Percentiles rank a stretch among this genome's conserved stretches.
Evolutionary conservation across 2,888 invertebrate species (phyloP).

Genomic region (Helicoverpa assulta): DNA sequence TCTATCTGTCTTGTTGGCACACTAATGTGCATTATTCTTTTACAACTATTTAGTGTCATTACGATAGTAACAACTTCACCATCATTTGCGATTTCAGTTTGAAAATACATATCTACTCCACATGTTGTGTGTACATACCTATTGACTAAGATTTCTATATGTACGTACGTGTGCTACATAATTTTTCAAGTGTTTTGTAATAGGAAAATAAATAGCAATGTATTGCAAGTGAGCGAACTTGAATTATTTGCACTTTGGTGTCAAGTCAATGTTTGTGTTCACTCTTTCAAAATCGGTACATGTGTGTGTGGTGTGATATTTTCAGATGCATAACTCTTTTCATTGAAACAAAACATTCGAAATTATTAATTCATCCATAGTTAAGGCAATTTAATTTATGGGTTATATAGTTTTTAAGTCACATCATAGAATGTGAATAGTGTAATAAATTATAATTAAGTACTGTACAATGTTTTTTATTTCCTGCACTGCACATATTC

Average conservation of each 20-base stretch:
- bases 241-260: constrained; percentile 1
- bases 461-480: constrained; percentile 58
- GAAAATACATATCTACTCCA: constrained; percentile 3
- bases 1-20: constrained; percentile 17
- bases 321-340: constrained; percentile 15
- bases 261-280: neutral
- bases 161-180: constrained; percentile 12
- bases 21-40: constrained; percentile 25
- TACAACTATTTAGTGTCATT: constrained; percentile 23
- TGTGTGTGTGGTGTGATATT: constrained; percentile 13
- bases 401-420: constrained; percentile 69
- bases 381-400: constrained; percentile 59
- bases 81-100: constrained; percentile 20
- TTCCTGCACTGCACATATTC: constrained; percentile 6
- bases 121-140: too few species aligned
- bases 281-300: neutral
- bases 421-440: constrained; percentile 73
- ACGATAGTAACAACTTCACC: constrained; percentile 27
- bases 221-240: constrained; percentile 11
- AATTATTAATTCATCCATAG: constrained; percentile 33
- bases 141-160: constrained; percentile 10
- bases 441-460: constrained; percentile 64
- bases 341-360: constrained; percentile 31
- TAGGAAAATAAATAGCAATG: neutral
- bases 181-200: constrained; percentile 8